These are phyloP conservation scores for Acinonyx jubatus DNA, from an alignment of 2,113 vertebrate species.

Conservation along the genomic window DNA sequence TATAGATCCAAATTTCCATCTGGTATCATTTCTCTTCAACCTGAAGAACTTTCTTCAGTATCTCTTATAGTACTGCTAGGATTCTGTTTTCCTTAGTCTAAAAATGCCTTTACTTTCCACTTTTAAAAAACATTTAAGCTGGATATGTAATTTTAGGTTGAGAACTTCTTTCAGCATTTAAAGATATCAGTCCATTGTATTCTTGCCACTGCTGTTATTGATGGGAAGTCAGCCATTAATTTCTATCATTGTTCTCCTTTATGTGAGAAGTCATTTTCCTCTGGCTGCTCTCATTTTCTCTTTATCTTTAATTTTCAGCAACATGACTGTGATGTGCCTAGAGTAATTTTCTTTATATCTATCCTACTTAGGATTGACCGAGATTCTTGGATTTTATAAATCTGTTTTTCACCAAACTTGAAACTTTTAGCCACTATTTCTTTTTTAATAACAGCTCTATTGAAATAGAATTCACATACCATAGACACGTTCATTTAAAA, in stretches of 20 bases:
- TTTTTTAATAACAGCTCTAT: neutral
- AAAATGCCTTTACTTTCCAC: neutral
- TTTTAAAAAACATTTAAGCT: neutral
- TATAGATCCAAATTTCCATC: neutral
- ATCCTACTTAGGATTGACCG: neutral
- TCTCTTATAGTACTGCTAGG: neutral
- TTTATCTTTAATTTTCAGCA: neutral
- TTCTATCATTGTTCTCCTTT: neutral
- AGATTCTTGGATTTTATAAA: neutral
- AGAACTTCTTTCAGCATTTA: neutral
- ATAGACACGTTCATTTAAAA: neutral
- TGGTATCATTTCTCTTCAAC: neutral
- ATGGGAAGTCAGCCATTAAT: neutral
- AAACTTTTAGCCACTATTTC: neutral
- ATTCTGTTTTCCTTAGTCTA: neutral
- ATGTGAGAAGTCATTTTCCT: neutral
- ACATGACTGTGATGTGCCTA: neutral
- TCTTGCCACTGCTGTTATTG: neutral
- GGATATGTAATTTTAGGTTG: neutral
- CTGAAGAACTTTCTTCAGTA: neutral
- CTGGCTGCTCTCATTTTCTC: neutral
- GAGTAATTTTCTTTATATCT: neutral
- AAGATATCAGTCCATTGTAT: neutral
- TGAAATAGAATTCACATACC: neutral
- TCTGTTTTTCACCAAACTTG: neutral